phyloP scores from a whole-genome alignment of 2,888 invertebrate species.

The Plagodis dolabraria region DNA sequence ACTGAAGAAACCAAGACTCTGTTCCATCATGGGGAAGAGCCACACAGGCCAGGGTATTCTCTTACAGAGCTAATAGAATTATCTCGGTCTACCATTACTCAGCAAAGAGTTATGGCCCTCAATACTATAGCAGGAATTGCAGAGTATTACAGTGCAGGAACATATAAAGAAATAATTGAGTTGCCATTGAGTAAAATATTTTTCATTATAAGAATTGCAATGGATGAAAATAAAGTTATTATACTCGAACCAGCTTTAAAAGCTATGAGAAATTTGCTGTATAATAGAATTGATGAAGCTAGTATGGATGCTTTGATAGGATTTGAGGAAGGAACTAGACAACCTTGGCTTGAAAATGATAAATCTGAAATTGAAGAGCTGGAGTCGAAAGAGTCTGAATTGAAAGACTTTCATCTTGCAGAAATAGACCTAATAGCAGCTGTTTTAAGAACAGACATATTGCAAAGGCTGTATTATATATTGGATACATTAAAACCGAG shows the following conservation, averaged over 20 bases:
- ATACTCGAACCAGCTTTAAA: constrained; percentile 91
- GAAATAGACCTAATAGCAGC: constrained; percentile 92
- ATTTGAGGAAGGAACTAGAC: constrained; percentile 86
- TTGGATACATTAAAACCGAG: constrained; percentile 88
- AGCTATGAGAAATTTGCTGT: constrained; percentile 90
- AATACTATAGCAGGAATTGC: constrained; percentile 92
- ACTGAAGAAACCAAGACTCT: constrained; percentile 85
- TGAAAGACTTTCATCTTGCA: constrained; percentile 94
- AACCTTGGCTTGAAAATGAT: constrained; percentile 85
- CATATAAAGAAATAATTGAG: constrained; percentile 90
- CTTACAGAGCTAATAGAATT: constrained; percentile 94
- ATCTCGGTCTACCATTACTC: constrained; percentile 89
- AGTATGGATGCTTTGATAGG: constrained; percentile 89
- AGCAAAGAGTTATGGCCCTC: constrained; percentile 93
- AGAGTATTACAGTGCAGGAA: constrained; percentile 89
- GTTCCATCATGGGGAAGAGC: constrained; percentile 97
- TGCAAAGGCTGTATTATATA: constrained; percentile 91
- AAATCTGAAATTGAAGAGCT: constrained; percentile 82
- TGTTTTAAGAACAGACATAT: constrained; percentile 89
- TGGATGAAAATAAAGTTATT: constrained; percentile 92
- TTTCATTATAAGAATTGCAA: constrained; percentile 92
- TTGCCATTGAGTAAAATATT: constrained; percentile 91
- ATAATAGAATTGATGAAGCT: constrained; percentile 91
- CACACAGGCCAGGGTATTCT: constrained; percentile 95
- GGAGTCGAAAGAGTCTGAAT: constrained; percentile 83